Conservation (phyloP, 2,113 vertebrate genomes). For the Sialia sialis region DNA sequence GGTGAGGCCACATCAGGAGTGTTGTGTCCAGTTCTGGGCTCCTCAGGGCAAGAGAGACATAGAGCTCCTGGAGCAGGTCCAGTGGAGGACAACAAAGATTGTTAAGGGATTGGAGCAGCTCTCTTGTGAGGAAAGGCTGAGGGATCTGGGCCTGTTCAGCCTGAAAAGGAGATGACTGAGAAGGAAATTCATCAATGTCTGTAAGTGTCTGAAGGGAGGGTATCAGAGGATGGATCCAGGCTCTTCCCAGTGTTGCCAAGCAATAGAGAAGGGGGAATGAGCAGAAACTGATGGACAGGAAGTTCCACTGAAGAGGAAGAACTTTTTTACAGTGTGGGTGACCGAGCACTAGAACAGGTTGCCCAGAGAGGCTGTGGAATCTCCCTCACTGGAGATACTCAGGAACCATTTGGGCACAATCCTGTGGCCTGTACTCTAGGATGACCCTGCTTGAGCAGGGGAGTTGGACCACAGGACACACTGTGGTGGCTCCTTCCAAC, state of each 20-base stretch:
- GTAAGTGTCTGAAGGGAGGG: rapidly evolving
- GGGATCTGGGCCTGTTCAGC: rapidly evolving
- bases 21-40: neutral
- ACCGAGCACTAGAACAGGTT: neutral
- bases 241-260: neutral
- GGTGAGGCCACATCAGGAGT: neutral
- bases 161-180: rapidly evolving
- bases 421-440: neutral
- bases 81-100: neutral
- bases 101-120: neutral
- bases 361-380: neutral
- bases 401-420: rapidly evolving
- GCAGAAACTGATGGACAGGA: neutral
- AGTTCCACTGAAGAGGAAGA: neutral
- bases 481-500: neutral
- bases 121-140: rapidly evolving
- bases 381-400: neutral
- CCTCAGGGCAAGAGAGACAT: neutral
- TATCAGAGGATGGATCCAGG: neutral
- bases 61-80: neutral
- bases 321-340: neutral
- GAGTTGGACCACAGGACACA: neutral
- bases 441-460: neutral
- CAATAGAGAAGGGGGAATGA: neutral
- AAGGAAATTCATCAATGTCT: neutral